Percentiles rank a stretch among this genome's conserved stretches.
These are phyloP conservation scores for Chrysocyon brachyurus DNA, from an alignment of 2,797 vertebrate species.

Conservation along the genomic window DNA sequence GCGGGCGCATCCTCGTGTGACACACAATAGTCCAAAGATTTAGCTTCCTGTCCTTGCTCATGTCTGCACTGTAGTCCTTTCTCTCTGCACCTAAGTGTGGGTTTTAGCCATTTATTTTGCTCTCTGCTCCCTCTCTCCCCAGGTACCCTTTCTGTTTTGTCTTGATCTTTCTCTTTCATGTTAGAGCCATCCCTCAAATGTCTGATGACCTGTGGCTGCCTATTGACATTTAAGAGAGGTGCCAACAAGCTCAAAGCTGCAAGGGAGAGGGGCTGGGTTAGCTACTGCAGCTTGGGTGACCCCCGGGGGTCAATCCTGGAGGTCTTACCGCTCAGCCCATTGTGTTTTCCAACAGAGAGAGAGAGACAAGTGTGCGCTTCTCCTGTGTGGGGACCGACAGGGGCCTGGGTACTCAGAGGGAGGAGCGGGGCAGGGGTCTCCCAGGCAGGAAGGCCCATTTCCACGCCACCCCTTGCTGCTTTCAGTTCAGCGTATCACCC, in stretches of 20 bases:
- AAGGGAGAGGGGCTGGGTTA: background rate
- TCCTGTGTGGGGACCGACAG: accelerated
- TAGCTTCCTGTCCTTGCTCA: background rate
- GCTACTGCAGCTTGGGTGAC: background rate
- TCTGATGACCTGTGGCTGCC: background rate
- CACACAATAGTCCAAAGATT: background rate
- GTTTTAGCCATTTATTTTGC: background rate
- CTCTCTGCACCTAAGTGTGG: background rate
- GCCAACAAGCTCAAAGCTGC: background rate
- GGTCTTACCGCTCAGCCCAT: background rate
- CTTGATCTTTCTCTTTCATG: background rate
- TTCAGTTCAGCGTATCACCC: background rate
- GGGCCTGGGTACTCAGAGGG: no score
- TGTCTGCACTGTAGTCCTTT: background rate
- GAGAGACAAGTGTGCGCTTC: no score
- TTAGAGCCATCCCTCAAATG: background rate
- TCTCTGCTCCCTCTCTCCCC: background rate
- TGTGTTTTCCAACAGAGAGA: background rate
- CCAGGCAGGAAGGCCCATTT: background rate
- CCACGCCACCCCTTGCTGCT: no score
- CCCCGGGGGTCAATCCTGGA: no score
- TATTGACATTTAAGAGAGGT: background rate
- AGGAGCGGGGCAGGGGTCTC: background rate
- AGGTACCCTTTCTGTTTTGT: background rate
- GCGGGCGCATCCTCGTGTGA: background rate